Evolutionary conservation across 2,113 vertebrate species (phyloP).

Genomic region (Tyrannus savana): DNA sequence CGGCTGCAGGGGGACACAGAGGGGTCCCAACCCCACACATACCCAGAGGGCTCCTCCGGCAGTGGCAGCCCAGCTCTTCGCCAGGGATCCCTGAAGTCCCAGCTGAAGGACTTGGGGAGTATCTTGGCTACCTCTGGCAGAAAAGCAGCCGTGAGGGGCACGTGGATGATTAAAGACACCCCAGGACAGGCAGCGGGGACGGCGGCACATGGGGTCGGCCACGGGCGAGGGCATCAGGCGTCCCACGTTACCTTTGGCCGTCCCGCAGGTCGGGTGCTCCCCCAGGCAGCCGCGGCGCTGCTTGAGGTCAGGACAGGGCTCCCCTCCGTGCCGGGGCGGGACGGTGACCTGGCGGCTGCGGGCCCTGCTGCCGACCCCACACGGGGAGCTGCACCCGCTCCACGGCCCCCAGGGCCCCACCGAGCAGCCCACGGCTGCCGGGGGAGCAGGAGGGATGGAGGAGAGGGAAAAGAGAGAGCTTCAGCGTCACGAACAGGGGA

Average conservation of each 20-base stretch:
- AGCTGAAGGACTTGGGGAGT: constrained; percentile 81
- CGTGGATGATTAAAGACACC: not conserved
- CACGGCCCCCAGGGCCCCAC: constrained; percentile 85
- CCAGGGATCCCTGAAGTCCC: constrained; percentile 85
- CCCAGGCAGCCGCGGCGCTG: constrained; percentile 86
- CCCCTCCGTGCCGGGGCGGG: constrained; percentile 83
- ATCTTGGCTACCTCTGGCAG: constrained; percentile 84
- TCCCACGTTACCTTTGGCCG: constrained; percentile 73
- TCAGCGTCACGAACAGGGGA: accelerated
- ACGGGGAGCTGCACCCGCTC: constrained; percentile 82
- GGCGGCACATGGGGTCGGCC: accelerated
- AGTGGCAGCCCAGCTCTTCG: constrained; percentile 77
- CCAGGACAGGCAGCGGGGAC: accelerated
- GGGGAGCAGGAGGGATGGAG: not conserved
- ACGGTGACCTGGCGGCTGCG: constrained; percentile 81
- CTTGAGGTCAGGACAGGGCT: constrained; percentile 84
- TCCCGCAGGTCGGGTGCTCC: constrained; percentile 74
- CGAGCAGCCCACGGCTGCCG: constrained; percentile 80
- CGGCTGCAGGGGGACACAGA: not conserved
- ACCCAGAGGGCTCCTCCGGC: constrained; percentile 78
- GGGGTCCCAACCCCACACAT: not conserved
- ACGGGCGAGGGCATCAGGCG: not conserved
- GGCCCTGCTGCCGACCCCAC: constrained; percentile 81
- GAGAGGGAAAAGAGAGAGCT: not conserved
- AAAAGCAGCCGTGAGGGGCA: not conserved